phyloP scores from a whole-genome alignment of 2,888 invertebrate species.

The Autographa gamma region DNA sequence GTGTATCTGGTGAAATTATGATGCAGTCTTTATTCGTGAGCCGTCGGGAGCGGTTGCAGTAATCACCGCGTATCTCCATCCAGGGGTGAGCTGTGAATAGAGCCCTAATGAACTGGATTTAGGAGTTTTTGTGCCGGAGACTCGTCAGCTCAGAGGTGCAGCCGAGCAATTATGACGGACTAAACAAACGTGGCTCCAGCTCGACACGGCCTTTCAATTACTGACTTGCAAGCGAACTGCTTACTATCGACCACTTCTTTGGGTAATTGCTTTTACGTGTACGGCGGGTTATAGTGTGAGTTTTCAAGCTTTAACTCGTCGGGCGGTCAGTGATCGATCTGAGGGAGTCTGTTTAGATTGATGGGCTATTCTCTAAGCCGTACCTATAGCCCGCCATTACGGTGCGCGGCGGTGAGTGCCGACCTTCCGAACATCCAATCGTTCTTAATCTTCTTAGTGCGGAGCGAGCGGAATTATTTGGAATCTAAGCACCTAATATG shows the following conservation, averaged over 20 bases:
- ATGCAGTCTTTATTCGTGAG: constrained; percentile 89
- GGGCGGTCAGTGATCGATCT: constrained; percentile 77
- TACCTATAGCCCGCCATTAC: constrained; percentile 66
- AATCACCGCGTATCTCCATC: constrained; percentile 89
- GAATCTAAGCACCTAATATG: constrained; percentile 84
- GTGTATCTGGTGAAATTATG: constrained; percentile 89
- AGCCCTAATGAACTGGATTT: constrained; percentile 89
- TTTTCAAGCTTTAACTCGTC: constrained; percentile 58
- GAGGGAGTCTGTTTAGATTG: constrained; percentile 73
- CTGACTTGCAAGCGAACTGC: constrained; percentile 64
- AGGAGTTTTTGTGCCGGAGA: constrained; percentile 88
- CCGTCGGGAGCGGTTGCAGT: constrained; percentile 89
- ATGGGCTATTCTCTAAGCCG: constrained; percentile 79
- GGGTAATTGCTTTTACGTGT: constrained; percentile 70
- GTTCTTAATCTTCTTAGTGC: constrained; percentile 87
- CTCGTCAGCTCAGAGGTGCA: constrained; percentile 86
- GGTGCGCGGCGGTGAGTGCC: constrained; percentile 73
- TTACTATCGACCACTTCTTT: constrained; percentile 65
- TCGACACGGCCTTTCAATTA: constrained; percentile 78
- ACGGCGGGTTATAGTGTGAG: constrained; percentile 52
- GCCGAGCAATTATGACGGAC: constrained; percentile 86
- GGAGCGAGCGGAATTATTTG: constrained; percentile 84
- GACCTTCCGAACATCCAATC: constrained; percentile 87
- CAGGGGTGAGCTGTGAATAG: constrained; percentile 88
- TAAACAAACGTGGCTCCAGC: constrained; percentile 82